Percentiles rank a stretch among this genome's conserved stretches.
phyloP scores from a whole-genome alignment of 2,888 invertebrate genomes.

The Halictus ligatus region DNA sequence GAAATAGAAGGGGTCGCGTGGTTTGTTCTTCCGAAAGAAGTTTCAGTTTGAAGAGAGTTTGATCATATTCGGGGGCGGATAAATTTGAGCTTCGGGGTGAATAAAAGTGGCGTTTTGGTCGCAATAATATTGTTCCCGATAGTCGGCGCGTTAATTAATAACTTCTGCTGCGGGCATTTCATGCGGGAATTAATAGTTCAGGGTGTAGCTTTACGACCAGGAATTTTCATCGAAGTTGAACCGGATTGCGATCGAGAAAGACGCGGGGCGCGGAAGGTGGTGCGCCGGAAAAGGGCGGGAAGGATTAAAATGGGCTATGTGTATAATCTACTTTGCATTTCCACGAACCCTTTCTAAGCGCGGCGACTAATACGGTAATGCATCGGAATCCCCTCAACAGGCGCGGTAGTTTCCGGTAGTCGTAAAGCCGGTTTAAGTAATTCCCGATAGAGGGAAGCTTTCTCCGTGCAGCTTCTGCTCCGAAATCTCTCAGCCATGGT shows the following conservation, averaged over 20 bases:
- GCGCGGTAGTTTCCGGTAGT: conserved; percentile 78
- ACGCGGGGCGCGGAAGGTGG: conserved; percentile 19
- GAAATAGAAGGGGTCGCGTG: not conserved
- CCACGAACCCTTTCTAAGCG: conserved; percentile 81
- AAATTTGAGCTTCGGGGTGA: not conserved
- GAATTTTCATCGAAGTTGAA: conserved; percentile 38
- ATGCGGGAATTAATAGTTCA: conserved; percentile 11
- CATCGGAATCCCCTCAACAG: conserved; percentile 81
- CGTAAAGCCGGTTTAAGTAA: conserved; percentile 83
- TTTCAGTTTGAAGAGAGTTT: not conserved
- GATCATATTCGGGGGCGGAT: not conserved
- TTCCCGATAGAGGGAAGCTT: conserved; percentile 80
- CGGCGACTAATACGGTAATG: conserved; percentile 82
- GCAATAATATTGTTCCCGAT: not conserved
- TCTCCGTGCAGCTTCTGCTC: conserved; percentile 60
- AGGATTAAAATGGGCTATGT: conserved; percentile 77
- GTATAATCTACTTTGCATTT: conserved; percentile 82
- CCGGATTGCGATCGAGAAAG: conserved; percentile 29
- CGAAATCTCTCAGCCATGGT: conserved; percentile 44
- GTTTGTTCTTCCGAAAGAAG: not conserved
- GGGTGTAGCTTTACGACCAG: conserved; percentile 9
- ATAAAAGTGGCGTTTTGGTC: conserved; percentile 4
- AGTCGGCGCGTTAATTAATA: not conserved
- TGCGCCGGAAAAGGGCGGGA: conserved; percentile 61
- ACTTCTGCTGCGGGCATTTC: not conserved